Base-by-base conservation (phyloP, 2,888 invertebrate species). In the Augiades crinisus region DNA sequence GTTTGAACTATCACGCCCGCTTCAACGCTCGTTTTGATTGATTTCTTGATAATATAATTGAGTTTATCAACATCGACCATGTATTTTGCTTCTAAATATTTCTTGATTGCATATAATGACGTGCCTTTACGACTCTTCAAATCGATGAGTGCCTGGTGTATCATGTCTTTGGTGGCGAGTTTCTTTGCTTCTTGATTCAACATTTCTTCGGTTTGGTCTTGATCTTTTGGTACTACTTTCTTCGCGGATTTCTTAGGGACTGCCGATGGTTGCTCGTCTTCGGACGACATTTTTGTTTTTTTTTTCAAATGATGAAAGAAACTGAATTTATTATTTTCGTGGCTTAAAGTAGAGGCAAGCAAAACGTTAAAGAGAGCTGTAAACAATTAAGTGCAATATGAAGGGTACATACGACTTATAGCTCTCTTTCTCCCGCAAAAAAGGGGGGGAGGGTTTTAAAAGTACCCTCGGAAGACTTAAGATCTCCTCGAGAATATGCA, bases 21-120 rank as follows among this genome's bases (percentile, higher is more conserved):
- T 65, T 85, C 81, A 0, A 87, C 72, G 0, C 78, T 76, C 0
- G 55, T 58, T 59, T 81, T 87, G 0, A 88, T 61, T 0, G 65
- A 58, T 54, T 80, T 86, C 47, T 86, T 88, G 1, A 88, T 81
- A 0, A 76, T 50, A 52, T 73, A 71, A 5, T 76, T 80, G 0
- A 72, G 58, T 64, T 76, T 85, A 0, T 76, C 74, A 0, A 70
- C 69, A 31, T 88, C 71, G 0, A 81, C 74, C 0, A 68, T 55
- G 49, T 72, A 78, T 47, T 72, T 81, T 12, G 73, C 78, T 1
- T 68, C 64, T 3, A 88, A 63, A 21, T 73, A 76, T 27, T 85
- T 87, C 56, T 87, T 88, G 1, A 88, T 80, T 0, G 88, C 88
- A 30, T 84, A 67, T 0, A 85, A 31, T 0, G 88, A 88, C 0